phyloP scores from a whole-genome alignment of 2,888 invertebrate species.

The Coelinius sp. region DNA sequence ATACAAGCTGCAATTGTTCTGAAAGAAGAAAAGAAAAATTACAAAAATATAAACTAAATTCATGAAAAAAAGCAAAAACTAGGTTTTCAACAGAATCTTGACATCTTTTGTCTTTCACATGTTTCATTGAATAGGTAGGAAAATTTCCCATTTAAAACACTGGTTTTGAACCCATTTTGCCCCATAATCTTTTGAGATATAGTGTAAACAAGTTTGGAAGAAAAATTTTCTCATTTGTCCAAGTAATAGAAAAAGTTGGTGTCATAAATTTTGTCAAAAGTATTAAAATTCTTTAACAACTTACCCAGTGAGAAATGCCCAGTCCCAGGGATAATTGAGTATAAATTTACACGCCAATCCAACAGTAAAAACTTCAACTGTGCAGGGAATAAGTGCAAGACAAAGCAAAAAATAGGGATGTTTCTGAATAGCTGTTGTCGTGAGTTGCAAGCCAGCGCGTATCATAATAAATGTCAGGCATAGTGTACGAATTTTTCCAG shows the following conservation, averaged over 20 bases:
- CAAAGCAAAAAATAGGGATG: slow-evolving; percentile 56
- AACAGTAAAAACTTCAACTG: slow-evolving; percentile 57
- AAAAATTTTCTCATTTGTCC: background rate
- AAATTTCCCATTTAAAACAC: background rate
- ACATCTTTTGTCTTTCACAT: background rate
- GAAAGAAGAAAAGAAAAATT: slow-evolving; percentile 33
- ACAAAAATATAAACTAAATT: background rate
- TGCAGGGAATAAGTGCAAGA: slow-evolving; percentile 61
- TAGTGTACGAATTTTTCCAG: slow-evolving; percentile 59
- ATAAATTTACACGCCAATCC: slow-evolving; percentile 53
- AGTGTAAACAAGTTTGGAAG: background rate
- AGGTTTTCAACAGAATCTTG: background rate
- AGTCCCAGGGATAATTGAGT: slow-evolving; percentile 60
- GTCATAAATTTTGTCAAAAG: background rate
- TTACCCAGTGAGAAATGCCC: slow-evolving; percentile 66
- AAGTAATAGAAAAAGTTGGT: background rate
- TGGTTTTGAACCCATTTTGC: background rate
- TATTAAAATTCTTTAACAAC: background rate
- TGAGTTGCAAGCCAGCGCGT: slow-evolving; percentile 63
- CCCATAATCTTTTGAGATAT: background rate
- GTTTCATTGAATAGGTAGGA: background rate
- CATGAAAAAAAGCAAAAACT: too few species aligned
- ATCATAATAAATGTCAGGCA: slow-evolving; percentile 63
- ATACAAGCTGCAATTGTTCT: slow-evolving; percentile 63
- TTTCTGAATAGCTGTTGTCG: slow-evolving; percentile 55